These are phyloP conservation scores for Megaptera novaeangliae DNA, from an alignment of 2,113 vertebrate species.

Conservation along the genomic window DNA sequence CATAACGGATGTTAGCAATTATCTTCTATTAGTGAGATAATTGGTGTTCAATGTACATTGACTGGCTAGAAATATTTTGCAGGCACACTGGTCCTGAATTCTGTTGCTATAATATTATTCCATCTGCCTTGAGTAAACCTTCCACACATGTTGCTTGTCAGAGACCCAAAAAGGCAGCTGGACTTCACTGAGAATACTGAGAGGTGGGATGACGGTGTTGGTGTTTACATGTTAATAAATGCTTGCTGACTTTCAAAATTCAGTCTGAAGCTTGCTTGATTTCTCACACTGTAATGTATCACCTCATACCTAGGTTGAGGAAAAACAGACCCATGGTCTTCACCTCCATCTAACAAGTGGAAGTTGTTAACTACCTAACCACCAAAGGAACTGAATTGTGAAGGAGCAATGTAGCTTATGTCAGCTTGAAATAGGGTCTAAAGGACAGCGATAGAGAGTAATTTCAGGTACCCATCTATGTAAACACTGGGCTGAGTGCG, in stretches of 20 bases:
- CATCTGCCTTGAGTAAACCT: neutral
- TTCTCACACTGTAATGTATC: neutral
- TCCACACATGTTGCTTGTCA: neutral
- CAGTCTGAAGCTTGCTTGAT: neutral
- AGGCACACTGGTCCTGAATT: neutral
- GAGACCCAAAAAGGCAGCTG: neutral
- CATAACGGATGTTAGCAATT: neutral
- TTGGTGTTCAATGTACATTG: neutral
- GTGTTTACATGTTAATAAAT: neutral
- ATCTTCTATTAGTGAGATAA: neutral
- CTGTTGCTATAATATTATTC: neutral
- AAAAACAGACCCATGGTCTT: neutral
- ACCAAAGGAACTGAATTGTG: neutral
- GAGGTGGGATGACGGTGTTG: neutral
- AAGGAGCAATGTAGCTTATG: neutral
- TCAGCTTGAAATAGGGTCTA: neutral
- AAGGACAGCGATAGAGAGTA: neutral
- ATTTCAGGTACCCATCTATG: neutral
- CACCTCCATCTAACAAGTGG: neutral
- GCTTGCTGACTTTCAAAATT: neutral
- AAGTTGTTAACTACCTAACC: neutral
- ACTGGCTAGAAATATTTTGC: neutral
- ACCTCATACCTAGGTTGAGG: neutral
- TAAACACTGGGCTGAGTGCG: neutral
- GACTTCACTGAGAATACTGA: neutral